Percentiles rank a stretch among this genome's conserved stretches.
phyloP scores from a whole-genome alignment of 2,797 vertebrate genomes.

The Smutsia gigantea region DNA sequence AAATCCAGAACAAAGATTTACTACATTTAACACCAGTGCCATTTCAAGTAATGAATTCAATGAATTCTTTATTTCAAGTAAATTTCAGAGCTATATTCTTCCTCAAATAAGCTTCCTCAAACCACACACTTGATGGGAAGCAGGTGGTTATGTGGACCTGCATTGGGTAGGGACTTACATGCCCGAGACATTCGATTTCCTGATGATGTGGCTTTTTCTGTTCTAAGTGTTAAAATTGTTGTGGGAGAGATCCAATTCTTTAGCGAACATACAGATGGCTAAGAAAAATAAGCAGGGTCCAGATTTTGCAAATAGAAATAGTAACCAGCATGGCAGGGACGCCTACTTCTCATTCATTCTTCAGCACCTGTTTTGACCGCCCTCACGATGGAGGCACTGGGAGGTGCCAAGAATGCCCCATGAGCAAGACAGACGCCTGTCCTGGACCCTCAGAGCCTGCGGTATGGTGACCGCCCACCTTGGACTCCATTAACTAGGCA shows the following conservation, averaged over 20 bases:
- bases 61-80: background rate
- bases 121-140: background rate
- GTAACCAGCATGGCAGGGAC: background rate
- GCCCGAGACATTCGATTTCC: background rate
- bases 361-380: accelerated
- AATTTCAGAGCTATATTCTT: background rate
- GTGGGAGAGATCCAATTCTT: background rate
- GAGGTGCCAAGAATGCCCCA: background rate
- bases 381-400: accelerated
- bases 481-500: no score
- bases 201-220: background rate
- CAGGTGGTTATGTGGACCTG: background rate
- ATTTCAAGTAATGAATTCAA: no score
- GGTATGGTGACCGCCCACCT: no score
- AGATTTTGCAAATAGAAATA: background rate
- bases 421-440: background rate
- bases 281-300: background rate
- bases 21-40: background rate
- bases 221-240: background rate
- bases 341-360: background rate
- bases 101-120: background rate
- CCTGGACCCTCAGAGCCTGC: accelerated
- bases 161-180: no score
- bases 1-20: background rate
- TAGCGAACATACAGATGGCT: background rate